A percentile compares a stretch with the other conserved stretches of the same genome.
Conservation (phyloP, 1,140 invertebrate species). For the Trigoniulus corallinus region DNA sequence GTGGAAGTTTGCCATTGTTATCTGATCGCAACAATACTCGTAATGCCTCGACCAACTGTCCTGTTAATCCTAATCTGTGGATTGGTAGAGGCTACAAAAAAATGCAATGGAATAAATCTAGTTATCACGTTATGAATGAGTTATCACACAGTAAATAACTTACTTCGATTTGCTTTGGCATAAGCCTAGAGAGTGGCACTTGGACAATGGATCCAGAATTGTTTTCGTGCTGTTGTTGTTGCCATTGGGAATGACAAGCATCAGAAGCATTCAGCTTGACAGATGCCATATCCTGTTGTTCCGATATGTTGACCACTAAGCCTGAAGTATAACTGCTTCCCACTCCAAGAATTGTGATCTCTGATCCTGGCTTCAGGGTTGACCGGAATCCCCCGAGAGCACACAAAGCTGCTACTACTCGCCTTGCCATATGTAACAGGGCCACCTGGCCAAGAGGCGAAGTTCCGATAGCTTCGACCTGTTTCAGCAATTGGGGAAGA, state of each 20-base stretch:
- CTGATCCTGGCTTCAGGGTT: constrained; percentile 25
- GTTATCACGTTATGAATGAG: neutral
- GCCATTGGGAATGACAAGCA: constrained; percentile 6
- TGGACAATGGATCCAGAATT: too few species aligned
- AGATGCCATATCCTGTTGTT: constrained; percentile 23
- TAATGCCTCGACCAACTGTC: constrained; percentile 21
- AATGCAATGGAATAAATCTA: too few species aligned
- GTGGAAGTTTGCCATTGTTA: constrained; percentile 15
- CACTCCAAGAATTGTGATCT: constrained; percentile 18
- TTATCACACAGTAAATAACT: constrained; percentile 3
- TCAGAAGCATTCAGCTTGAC: constrained; percentile 16
- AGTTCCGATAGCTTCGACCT: constrained; percentile 19
- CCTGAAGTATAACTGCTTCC: neutral
- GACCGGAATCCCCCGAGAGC: constrained; percentile 27
- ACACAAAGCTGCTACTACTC: constrained; percentile 26
- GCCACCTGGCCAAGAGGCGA: constrained; percentile 19
- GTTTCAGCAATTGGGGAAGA: constrained; percentile 20
- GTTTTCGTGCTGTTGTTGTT: constrained; percentile 18
- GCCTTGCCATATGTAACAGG: constrained; percentile 24
- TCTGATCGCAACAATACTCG: constrained; percentile 20
- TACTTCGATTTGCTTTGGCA: constrained; percentile 21
- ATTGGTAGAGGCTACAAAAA: constrained; percentile 13
- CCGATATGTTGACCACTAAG: constrained; percentile 20
- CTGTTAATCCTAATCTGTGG: constrained; percentile 19
- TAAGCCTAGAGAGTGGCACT: constrained; percentile 21